Conservation (phyloP, 2,113 vertebrate species). For the Panthera uncia region DNA sequence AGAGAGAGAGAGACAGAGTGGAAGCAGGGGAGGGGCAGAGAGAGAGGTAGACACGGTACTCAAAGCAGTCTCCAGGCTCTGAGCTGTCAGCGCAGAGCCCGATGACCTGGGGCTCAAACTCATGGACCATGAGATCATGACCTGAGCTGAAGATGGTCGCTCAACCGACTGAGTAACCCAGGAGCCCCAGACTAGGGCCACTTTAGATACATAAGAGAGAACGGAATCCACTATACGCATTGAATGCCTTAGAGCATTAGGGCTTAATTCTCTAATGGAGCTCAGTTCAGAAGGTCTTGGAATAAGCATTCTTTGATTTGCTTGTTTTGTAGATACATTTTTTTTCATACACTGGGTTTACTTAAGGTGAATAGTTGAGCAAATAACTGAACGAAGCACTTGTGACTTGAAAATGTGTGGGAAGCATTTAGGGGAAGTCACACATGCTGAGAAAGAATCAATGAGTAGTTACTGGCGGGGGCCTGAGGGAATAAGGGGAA, state of each 20-base stretch:
- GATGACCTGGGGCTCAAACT: too few species aligned
- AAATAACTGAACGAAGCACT: constrained; percentile 45
- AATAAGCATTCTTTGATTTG: neutral
- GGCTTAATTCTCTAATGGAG: neutral
- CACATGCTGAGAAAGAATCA: constrained; percentile 26
- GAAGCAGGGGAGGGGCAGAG: too few species aligned
- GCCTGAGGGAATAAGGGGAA: constrained; percentile 48
- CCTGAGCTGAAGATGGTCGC: too few species aligned
- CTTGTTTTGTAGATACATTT: neutral
- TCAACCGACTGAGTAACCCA: too few species aligned
- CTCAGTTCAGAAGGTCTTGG: neutral
- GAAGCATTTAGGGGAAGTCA: neutral
- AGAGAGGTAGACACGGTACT: too few species aligned
- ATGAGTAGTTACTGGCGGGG: neutral
- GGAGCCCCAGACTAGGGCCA: neutral
- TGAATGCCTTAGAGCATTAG: neutral
- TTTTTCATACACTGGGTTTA: constrained; percentile 41
- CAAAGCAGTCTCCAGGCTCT: too few species aligned
- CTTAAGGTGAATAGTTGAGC: neutral
- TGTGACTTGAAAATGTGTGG: constrained; percentile 34
- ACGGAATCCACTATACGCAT: neutral
- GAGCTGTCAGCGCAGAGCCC: too few species aligned
- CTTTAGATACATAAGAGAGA: neutral
- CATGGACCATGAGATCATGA: too few species aligned
- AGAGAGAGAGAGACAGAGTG: too few species aligned